These are phyloP conservation scores for Morphnarchus princeps DNA, from an alignment of 2,113 vertebrate species.

Conservation along the genomic window DNA sequence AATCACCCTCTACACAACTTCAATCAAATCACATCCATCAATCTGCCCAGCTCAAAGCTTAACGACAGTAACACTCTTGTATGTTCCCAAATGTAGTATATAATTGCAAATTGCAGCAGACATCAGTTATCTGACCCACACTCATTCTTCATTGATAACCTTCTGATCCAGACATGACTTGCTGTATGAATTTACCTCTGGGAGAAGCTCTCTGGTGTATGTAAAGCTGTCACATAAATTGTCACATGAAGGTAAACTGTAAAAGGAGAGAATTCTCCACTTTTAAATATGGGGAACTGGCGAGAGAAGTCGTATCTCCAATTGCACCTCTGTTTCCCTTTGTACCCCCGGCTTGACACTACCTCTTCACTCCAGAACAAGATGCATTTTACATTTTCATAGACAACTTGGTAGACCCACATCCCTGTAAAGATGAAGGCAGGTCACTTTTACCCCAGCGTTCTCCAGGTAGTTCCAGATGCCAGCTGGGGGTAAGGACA, in stretches of 20 bases:
- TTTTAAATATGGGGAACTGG: neutral
- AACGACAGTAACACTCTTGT: neutral
- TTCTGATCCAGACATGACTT: neutral
- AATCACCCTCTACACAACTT: slow-evolving; percentile 48
- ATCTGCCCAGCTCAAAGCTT: slow-evolving; percentile 24
- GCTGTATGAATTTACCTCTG: neutral
- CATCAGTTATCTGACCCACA: slow-evolving; percentile 38
- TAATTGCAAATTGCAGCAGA: slow-evolving; percentile 65
- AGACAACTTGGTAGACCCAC: neutral
- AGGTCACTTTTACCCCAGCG: neutral
- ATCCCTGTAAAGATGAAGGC: neutral
- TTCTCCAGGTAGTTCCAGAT: neutral
- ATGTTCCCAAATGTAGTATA: neutral
- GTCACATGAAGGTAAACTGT: neutral
- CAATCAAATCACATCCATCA: slow-evolving; percentile 52
- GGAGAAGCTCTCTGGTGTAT: neutral
- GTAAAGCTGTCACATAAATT: neutral
- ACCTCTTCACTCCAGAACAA: neutral
- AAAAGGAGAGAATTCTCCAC: neutral
- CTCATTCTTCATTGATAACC: slow-evolving; percentile 32
- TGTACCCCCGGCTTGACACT: rapidly evolving
- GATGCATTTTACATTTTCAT: neutral
- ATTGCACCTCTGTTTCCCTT: neutral
- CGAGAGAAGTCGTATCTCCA: neutral
- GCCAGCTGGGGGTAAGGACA: neutral